Percentiles rank a stretch among this genome's conserved stretches.
These are phyloP conservation scores for Noctuana brunneofusca DNA, from an alignment of 2,888 invertebrate genomes.

Conservation along the genomic window DNA sequence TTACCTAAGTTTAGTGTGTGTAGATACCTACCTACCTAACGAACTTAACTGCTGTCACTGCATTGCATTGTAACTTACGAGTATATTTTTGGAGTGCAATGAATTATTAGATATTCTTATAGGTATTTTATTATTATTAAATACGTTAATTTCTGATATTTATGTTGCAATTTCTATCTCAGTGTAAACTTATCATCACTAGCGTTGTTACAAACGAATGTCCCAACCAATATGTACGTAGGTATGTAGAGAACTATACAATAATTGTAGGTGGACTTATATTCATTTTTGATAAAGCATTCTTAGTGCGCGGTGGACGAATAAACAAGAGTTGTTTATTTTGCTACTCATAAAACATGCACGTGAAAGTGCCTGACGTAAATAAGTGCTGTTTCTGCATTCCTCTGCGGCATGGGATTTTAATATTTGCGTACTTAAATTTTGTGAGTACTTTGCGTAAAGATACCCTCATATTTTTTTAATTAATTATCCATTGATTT, in stretches of 20 bases:
- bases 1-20: too few relatives aligned
- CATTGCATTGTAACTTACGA: too few relatives aligned
- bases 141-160: too few relatives aligned
- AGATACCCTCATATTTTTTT: constrained; percentile 6
- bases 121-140: too few relatives aligned
- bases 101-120: too few relatives aligned
- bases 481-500: constrained; percentile 12
- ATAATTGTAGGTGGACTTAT: background rate
- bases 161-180: too few relatives aligned
- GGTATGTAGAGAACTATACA: background rate
- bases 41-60: too few relatives aligned
- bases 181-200: too few relatives aligned
- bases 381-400: constrained; percentile 71
- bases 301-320: constrained; percentile 28
- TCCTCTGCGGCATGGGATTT: constrained; percentile 68
- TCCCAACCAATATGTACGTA: background rate
- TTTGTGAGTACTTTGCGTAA: constrained; percentile 58
- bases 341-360: constrained; percentile 28
- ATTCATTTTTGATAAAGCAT: constrained; percentile 30
- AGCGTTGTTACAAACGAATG: too few relatives aligned
- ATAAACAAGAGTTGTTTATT: constrained; percentile 24
- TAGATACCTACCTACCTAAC: too few relatives aligned
- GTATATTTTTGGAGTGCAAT: too few relatives aligned
- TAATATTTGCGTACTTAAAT: constrained; percentile 69
- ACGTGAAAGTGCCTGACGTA: constrained; percentile 64